Conservation (phyloP, 1,140 invertebrate genomes). For the Drosophila insularis region DNA sequence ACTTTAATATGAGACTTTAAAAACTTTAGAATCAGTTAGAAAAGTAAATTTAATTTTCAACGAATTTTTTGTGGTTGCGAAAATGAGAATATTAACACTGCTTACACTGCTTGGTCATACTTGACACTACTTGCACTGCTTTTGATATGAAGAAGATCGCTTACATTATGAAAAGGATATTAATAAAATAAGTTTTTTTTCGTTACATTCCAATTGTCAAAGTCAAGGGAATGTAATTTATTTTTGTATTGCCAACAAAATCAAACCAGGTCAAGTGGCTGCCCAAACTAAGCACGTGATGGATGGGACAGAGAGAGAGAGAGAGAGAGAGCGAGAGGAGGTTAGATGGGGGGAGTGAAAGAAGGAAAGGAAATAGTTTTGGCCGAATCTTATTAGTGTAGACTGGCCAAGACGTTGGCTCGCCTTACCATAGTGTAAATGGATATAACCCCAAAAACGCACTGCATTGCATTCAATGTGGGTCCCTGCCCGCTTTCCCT, state of each 20-base stretch:
- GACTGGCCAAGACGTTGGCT: slow-evolving; percentile 58
- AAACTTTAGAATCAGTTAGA: no score
- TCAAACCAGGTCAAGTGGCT: slow-evolving; percentile 72
- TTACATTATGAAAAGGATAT: no score
- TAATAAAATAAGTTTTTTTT: not conserved
- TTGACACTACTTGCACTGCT: no score
- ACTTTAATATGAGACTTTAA: no score
- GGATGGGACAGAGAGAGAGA: slow-evolving; percentile 6
- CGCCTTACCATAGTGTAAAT: not conserved
- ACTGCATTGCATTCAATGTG: not conserved
- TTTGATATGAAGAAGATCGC: no score
- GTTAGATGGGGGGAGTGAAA: not conserved
- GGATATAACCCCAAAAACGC: slow-evolving; percentile 10
- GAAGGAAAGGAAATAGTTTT: not conserved
- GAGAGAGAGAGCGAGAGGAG: not conserved
- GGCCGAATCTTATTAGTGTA: slow-evolving; percentile 66
- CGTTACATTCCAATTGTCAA: not conserved
- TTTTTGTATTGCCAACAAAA: slow-evolving; percentile 24
- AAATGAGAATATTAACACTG: no score
- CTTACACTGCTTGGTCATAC: no score
- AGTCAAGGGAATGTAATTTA: not conserved
- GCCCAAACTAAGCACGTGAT: slow-evolving; percentile 57
- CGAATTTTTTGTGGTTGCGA: no score
- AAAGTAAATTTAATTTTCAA: no score
- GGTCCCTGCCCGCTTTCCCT: no score